These are phyloP conservation scores for Vireo altiloquus DNA, from an alignment of 2,113 vertebrate species.

Conservation along the genomic window DNA sequence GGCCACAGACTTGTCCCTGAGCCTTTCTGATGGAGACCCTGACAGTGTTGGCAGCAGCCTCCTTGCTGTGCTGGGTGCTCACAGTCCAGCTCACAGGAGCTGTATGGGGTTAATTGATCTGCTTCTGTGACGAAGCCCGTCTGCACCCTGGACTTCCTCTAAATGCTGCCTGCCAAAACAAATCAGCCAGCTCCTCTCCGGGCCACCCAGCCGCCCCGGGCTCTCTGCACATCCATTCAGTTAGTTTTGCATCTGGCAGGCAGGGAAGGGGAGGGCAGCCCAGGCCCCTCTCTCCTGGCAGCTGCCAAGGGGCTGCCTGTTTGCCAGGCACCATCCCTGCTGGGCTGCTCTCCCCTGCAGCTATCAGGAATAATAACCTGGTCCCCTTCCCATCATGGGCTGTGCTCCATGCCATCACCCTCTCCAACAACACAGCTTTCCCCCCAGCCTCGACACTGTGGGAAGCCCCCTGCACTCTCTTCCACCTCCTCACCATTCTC, in stretches of 20 bases:
- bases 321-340: not conserved
- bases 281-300: not conserved
- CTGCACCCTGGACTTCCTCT: conserved; percentile 18
- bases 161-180: conserved; percentile 47
- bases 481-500: not conserved
- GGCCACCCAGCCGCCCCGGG: not conserved
- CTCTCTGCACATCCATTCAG: conserved; percentile 16
- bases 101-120: conserved; percentile 56
- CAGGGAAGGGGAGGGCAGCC: not conserved
- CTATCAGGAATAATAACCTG: not conserved
- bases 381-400: not conserved
- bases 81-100: not conserved
- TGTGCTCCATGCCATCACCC: not conserved
- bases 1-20: rapidly evolving
- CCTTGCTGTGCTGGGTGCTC: not conserved
- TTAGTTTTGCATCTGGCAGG: not conserved
- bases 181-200: conserved; percentile 25
- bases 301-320: conserved; percentile 1
- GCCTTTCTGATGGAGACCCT: not conserved
- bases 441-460: rapidly evolving
- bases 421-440: not conserved
- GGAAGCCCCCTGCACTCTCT: not conserved
- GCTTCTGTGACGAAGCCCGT: conserved; percentile 25
- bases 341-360: not conserved
- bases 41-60: not conserved